These are phyloP conservation scores for Oryzias curvinotus DNA, from an alignment of 2,113 vertebrate species.

Conservation along the genomic window DNA sequence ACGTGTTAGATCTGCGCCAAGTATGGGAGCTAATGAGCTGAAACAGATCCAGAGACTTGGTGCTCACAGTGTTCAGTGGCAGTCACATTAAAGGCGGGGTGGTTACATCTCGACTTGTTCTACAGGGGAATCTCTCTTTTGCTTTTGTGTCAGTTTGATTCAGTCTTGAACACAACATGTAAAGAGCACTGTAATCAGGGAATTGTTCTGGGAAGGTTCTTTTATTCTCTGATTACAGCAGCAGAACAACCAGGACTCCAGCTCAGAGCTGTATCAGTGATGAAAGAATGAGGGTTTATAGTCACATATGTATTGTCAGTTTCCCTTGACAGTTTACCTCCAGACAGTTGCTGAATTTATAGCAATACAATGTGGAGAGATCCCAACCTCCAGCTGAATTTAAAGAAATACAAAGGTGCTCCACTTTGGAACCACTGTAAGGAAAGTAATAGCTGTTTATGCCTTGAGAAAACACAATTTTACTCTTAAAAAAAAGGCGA, in stretches of 20 bases:
- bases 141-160: conserved; percentile 37
- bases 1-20: conserved; percentile 69
- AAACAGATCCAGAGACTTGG: conserved; percentile 70
- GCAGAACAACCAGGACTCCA: conserved; percentile 75
- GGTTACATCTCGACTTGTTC: conserved; percentile 39
- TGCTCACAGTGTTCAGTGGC: conserved; percentile 53
- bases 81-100: conserved; percentile 59
- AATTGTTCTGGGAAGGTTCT: conserved; percentile 73
- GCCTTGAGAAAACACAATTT: conserved; percentile 32
- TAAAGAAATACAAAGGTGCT: no score
- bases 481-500: conserved; percentile 3
- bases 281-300: conserved; percentile 73
- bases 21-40: conserved; percentile 79
- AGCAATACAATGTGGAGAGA: conserved; percentile 45
- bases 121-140: conserved; percentile 44
- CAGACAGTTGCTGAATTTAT: conserved; percentile 58
- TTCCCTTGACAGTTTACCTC: conserved; percentile 62
- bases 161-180: conserved; percentile 47
- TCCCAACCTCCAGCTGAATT: no score
- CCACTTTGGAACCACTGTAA: conserved; percentile 1
- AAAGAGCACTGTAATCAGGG: conserved; percentile 73
- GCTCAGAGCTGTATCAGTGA: conserved; percentile 66
- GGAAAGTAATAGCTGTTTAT: conserved; percentile 41
- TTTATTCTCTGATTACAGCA: conserved; percentile 78
- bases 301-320: conserved; percentile 76